These are phyloP conservation scores for Panurus biarmicus DNA, from an alignment of 2,113 vertebrate species.

Conservation along the genomic window DNA sequence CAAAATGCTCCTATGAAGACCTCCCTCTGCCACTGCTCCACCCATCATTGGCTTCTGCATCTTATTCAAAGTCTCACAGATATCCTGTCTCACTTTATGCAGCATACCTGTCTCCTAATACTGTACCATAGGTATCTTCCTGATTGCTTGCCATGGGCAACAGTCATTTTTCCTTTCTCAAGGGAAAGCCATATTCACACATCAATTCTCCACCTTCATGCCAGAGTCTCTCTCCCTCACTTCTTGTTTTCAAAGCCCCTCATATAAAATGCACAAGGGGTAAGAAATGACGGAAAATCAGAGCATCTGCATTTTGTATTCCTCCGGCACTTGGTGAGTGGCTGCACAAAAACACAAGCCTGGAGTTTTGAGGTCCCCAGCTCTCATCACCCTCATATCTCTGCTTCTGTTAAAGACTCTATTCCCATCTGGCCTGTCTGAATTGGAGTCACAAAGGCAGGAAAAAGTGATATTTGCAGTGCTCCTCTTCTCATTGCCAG, in stretches of 20 bases:
- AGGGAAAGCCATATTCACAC: neutral
- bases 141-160: neutral
- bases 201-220: neutral
- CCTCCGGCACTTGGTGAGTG: neutral
- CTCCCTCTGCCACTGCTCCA: neutral
- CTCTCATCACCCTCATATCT: neutral
- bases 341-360: neutral
- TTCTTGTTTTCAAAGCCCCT: neutral
- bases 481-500: neutral
- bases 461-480: neutral
- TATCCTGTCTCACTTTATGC: neutral
- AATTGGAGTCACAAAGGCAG: neutral
- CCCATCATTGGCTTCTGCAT: neutral
- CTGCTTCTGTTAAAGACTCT: neutral
- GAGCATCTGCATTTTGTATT: neutral
- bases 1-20: neutral
- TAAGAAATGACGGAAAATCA: neutral
- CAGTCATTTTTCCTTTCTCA: neutral
- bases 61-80: neutral
- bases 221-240: neutral
- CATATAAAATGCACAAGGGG: neutral
- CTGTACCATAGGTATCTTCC: neutral
- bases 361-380: neutral
- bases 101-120: neutral
- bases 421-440: neutral